Base-by-base conservation (phyloP, 1,140 invertebrate genomes). In the Drosophila takahashii region DNA sequence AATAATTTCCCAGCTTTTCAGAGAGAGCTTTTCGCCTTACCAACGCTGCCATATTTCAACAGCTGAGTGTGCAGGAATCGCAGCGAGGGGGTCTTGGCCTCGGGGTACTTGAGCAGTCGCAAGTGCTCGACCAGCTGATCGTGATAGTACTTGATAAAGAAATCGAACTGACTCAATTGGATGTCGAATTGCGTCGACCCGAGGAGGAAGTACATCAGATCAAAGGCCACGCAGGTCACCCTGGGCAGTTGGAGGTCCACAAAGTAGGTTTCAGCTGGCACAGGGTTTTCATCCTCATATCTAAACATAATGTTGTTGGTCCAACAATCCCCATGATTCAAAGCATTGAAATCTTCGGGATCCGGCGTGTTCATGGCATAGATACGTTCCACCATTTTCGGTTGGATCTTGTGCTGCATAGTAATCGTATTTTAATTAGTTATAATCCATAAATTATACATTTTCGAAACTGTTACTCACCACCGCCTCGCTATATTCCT, bases 301-400 rank as follows among this genome's bases (percentile, higher is more conserved):
- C 89, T 80, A 50, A 93, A 93, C 51, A 93, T 66, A 11, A 93
- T 86, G 58, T 93, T 93, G 57, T 92, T 89, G 0, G 60, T 60
- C 80, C 85, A 90, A n/a, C 92, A 92, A 77, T 95, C 95, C 7
- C 95, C 95, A 45, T 95, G 95, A 73, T 93, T 94, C 7, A 95
- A 80, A 1, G 95, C 94, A 71, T 93, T 93, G 52, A 95, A 94
- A 32, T 93, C 93, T 18, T 93, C 92, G 0, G 91, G 65, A 44
- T 78, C 58, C 3, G 45, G 34, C 4, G 65, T 56, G 15, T 41
- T 60, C 10, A 93, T 42, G 8, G 48, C 52, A 37, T 39, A 70
- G 18, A 90, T 70, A 1, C 70, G 53, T 2, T 80, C 76, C 7
- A 79, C 57, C 10, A 87, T 62, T 4, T 76, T 71, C 0, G 50